Evolutionary conservation across 1,140 invertebrate species (phyloP), one percentile per base, ranked within the genome.

Genomic region (Trichomalopsis sarcophagae): DNA sequence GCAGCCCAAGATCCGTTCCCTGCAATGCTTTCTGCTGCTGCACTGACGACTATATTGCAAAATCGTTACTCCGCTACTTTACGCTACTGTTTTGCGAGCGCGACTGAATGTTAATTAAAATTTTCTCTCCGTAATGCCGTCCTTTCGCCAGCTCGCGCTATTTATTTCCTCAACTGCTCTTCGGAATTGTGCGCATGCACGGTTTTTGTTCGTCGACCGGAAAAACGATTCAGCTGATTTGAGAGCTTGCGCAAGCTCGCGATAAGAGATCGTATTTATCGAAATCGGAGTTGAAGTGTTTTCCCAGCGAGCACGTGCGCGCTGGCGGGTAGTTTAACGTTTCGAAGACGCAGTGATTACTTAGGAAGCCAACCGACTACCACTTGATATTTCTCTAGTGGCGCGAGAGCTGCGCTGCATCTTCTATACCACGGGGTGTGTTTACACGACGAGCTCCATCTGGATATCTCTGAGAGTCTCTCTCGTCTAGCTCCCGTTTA

Each of bases 301-400:
- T 77, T 50, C 75, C 44, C 44, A 77, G 44, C 40, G 4, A 4
- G 33, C 33, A 5, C 10, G 4, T 1, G 33, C 33, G 17, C 10
- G 33, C 9, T 0, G 27, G 17, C 44, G 44, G 23, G 40, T 47
- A 11, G 68, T 47, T 36, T 27, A 86, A 86, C 85, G 81, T 88
- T 87, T 87, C 81, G 86, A 87, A 87, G 84, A 85, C 83, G 78
- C 81, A 88, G 87, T 88, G 89, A 88, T 89, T 88, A 88, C 88
- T 89, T 88, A 88, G 87, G 87, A 88, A 88, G 87, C 87, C 88
- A 86, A 87, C 86, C 87, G 85, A 87, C 84, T 87, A 84, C 80
- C 87, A 86, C 87, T 90, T 90, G 86, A 88, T 87, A 87, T 87
- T 89, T 89, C 88, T 84, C 82, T 81, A 90, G 88, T 87, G 87